Base-by-base conservation (phyloP, 2,888 invertebrate species). In the Sesamia inferens region DNA sequence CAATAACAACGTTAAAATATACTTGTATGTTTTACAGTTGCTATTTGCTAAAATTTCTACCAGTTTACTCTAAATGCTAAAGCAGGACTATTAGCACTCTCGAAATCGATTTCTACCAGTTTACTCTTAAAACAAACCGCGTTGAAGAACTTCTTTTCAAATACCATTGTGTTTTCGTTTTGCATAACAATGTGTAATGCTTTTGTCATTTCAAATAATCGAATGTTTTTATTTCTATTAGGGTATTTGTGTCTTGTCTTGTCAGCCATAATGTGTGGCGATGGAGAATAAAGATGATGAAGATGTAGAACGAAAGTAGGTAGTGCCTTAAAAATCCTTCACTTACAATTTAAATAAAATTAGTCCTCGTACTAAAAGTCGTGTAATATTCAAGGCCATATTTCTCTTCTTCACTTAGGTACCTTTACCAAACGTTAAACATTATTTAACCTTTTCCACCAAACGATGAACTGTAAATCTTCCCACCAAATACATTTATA, bases 401-500 rank as follows among this genome's bases (percentile, higher is more conserved):
- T 58, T 69, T 39, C 4, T 14, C 14, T 6, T 31, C 7, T 14
- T 24, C n/a, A 42, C 1, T 14, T n/a, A 6, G 5, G 58, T 4
- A 19, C 31, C 3, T 54, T 69, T 42, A n/a, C 68, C 5, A 5
- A 63, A 63, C 19, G 19, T 19, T 51, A 19, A 19, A 51, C 19
- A 51, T 19, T 44, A 16, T 31, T n/a, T 14, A 44, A 22, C 16
- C 14, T 5, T 47, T 44, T n/a, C 39, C 5, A 24, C 10, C 47
- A 54, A 61, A 55, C 1, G 61, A 55, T 39, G 8, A 62, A n/a
- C 16, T 3, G 14, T n/a, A 47, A 76, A 54, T 71, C n/a, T 39
- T 42, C 8, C 7, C 19, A 11, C n/a, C 13, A 55, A 44, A 48
- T 19, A 81, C 73, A 84, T 87, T 87, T 89, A 87, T 87, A 88